phyloP scores from a whole-genome alignment of 2,113 vertebrate genomes.

The Papio anubis region DNA sequence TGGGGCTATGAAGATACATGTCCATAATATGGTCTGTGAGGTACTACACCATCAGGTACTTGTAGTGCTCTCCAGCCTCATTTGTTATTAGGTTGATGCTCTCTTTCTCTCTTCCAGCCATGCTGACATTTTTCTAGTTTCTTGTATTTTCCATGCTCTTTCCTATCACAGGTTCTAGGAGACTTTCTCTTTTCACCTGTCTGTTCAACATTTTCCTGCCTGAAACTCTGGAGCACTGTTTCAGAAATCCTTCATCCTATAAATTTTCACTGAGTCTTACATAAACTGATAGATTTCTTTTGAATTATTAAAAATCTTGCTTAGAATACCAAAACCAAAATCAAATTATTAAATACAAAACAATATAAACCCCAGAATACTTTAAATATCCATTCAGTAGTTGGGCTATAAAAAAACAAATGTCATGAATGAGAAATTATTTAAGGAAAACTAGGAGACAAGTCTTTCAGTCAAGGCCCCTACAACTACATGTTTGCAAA shows the following conservation, averaged over 20 bases:
- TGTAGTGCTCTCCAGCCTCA: not conserved
- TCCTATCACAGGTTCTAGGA: not conserved
- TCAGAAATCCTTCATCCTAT: not conserved
- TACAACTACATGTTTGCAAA: not conserved
- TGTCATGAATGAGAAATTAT: not conserved
- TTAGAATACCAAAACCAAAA: not conserved
- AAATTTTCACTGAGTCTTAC: not conserved
- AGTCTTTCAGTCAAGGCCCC: not conserved
- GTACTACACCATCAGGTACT: not conserved
- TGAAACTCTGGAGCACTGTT: not conserved
- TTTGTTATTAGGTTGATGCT: not conserved
- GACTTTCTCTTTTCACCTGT: not conserved
- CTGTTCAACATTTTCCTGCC: not conserved
- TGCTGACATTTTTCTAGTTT: not conserved
- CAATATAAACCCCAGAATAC: not conserved
- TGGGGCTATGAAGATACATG: not conserved
- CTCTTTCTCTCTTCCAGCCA: not conserved
- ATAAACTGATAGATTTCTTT: not conserved
- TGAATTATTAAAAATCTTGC: not conserved
- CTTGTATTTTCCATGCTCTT: not conserved
- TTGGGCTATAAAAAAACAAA: not conserved
- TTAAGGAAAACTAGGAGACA: not conserved
- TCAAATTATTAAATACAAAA: not conserved
- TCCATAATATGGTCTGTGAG: not conserved
- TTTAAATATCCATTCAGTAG: not conserved